Conservation (phyloP, 2,888 invertebrate genomes). For the Bimastos eiseni region DNA sequence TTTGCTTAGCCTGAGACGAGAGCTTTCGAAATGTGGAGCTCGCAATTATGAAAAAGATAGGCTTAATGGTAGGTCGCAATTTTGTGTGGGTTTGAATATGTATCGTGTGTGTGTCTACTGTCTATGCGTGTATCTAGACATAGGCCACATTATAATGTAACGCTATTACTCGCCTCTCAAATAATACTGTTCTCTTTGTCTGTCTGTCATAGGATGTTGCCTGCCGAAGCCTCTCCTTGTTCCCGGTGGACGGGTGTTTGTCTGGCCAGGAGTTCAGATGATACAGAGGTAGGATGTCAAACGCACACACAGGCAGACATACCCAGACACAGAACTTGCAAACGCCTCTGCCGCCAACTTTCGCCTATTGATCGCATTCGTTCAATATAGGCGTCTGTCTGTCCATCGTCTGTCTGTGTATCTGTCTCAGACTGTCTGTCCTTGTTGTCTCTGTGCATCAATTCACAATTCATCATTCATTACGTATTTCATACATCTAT, state of each 20-base stretch:
- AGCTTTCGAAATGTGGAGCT: too few relatives aligned
- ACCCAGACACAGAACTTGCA: neutral
- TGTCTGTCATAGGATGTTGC: conserved; percentile 44
- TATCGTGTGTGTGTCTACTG: too few relatives aligned
- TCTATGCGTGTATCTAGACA: neutral
- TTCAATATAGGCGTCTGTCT: too few relatives aligned
- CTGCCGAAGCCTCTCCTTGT: conserved; percentile 87
- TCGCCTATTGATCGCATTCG: neutral
- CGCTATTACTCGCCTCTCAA: neutral
- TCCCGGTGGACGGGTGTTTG: conserved; percentile 93
- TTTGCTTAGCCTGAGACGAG: too few relatives aligned
- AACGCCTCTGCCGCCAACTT: neutral
- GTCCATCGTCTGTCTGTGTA: neutral
- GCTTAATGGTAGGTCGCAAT: too few relatives aligned
- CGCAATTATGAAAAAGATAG: too few relatives aligned
- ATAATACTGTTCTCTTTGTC: neutral
- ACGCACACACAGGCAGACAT: too few relatives aligned
- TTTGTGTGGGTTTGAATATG: too few relatives aligned
- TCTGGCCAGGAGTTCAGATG: conserved; percentile 82
- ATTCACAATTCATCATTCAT: too few relatives aligned
- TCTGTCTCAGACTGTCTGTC: conserved; percentile 8
- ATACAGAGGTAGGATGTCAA: conserved; percentile 62
- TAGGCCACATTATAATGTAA: neutral
- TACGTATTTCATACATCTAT: too few relatives aligned
- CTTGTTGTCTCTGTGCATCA: neutral